Percentiles rank a stretch among this genome's conserved stretches.
phyloP scores from a whole-genome alignment of 1,140 invertebrate genomes.

The Scaptomyza pallida region DNA sequence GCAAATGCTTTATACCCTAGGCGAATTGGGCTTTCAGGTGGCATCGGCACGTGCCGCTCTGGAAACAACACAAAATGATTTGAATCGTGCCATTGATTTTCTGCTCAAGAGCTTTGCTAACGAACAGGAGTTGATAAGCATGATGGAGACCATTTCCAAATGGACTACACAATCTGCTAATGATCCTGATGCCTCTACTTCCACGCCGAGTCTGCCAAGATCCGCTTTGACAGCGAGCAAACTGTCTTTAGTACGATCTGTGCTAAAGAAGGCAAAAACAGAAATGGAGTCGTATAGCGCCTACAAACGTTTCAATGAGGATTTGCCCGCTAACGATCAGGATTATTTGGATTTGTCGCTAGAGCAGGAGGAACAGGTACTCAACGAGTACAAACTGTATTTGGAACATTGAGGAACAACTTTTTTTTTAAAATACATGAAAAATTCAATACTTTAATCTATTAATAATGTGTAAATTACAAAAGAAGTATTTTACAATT shows the following conservation, averaged over 20 bases:
- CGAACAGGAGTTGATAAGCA: slow-evolving; percentile 40
- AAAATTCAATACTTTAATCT: too few species aligned
- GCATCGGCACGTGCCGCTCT: slow-evolving; percentile 85
- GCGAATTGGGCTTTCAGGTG: slow-evolving; percentile 87
- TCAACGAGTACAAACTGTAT: slow-evolving; percentile 86
- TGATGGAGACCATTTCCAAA: slow-evolving; percentile 37
- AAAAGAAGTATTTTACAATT: too few species aligned
- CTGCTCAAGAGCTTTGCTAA: slow-evolving; percentile 76
- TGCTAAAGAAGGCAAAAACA: slow-evolving; percentile 42
- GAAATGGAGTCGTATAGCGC: slow-evolving; percentile 82
- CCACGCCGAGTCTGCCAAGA: not conserved
- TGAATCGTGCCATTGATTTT: slow-evolving; percentile 86
- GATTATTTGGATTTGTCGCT: slow-evolving; percentile 87
- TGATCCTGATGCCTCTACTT: slow-evolving; percentile 5
- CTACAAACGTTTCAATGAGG: slow-evolving; percentile 85
- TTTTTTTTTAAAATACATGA: too few species aligned
- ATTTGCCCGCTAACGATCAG: slow-evolving; percentile 86
- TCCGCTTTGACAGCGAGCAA: slow-evolving; percentile 21
- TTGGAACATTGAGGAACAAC: too few species aligned
- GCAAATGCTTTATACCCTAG: slow-evolving; percentile 73
- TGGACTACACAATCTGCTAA: not conserved
- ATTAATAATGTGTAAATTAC: too few species aligned
- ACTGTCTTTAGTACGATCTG: slow-evolving; percentile 28
- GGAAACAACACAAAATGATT: slow-evolving; percentile 85
- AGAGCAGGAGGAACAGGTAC: slow-evolving; percentile 86